Conservation (phyloP, 2,113 vertebrate species). For the Centropus unirufus region DNA sequence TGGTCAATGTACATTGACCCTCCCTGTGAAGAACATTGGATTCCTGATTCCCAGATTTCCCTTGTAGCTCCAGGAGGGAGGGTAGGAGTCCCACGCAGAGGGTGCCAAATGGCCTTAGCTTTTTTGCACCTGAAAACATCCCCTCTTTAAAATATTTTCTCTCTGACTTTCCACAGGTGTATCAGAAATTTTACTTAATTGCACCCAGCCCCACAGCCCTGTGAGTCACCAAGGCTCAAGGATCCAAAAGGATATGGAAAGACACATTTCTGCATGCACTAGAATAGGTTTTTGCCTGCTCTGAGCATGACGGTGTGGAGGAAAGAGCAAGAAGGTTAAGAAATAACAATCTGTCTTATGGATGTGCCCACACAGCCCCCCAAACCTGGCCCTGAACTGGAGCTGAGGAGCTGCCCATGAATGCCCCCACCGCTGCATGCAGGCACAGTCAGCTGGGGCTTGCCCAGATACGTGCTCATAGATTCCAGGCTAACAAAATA, state of each 20-base stretch:
- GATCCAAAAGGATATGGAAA: background rate
- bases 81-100: background rate
- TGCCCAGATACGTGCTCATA: background rate
- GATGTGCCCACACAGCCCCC: background rate
- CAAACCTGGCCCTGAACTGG: background rate
- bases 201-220: background rate
- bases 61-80: background rate
- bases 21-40: background rate
- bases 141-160: background rate
- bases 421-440: rapidly evolving
- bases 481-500: background rate
- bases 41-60: background rate
- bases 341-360: background rate
- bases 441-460: background rate
- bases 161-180: background rate
- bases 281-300: background rate
- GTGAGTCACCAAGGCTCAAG: background rate
- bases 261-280: background rate
- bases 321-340: background rate
- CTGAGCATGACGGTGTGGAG: background rate
- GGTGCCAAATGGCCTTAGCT: background rate
- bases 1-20: background rate
- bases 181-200: background rate
- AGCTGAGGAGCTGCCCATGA: background rate
- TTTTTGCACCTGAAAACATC: background rate